Evolutionary conservation across 2,888 invertebrate genomes (phyloP), one percentile per base, ranked within the genome.

Genomic region (Sclerodermus sp.): DNA sequence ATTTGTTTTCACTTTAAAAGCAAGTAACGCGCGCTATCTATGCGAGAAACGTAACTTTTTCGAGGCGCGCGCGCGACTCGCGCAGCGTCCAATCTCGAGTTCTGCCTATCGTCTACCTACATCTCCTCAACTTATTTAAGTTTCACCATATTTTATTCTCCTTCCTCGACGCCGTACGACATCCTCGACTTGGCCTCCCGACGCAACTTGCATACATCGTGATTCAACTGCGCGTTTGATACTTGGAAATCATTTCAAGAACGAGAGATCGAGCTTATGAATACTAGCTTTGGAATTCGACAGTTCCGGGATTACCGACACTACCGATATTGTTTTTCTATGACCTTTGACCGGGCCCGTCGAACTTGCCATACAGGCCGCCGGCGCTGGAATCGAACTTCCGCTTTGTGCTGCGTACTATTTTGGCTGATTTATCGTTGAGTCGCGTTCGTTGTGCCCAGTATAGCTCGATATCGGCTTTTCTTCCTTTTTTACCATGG

Each of bases 51-150:
- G n/a, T n/a, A n/a, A 8, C 23, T 23, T 23, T 23, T 23, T 23
- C 4, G 8, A 23, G 8, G 23, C 8, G 23, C 23, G 23, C 3
- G 8, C 8, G n/a, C n/a, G n/a, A n/a, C n/a, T n/a, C n/a, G n/a
- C 23, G 29, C 39, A 38, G 18, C 44, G 46, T 50, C 47, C 64
- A 63, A 62, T 63, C 62, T 59, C 43, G 53, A 56, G 56, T 51
- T 59, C 8, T 54, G 51, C 66, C 55, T 65, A 65, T 65, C 65
- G 51, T 40, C 37, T 47, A 23, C 8, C 23, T 8, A 23, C 42
- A 62, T 68, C 68, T 67, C 53, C 56, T 57, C 57, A 67, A 66
- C 60, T 67, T 67, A 68, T 67, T 67, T 68, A 68, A 67, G 60
- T 67, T 67, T 56, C 47, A 55, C 60, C 57, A 55, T 67, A 67